Conservation (phyloP, 2,113 vertebrate species). For the Callipepla squamata region DNA sequence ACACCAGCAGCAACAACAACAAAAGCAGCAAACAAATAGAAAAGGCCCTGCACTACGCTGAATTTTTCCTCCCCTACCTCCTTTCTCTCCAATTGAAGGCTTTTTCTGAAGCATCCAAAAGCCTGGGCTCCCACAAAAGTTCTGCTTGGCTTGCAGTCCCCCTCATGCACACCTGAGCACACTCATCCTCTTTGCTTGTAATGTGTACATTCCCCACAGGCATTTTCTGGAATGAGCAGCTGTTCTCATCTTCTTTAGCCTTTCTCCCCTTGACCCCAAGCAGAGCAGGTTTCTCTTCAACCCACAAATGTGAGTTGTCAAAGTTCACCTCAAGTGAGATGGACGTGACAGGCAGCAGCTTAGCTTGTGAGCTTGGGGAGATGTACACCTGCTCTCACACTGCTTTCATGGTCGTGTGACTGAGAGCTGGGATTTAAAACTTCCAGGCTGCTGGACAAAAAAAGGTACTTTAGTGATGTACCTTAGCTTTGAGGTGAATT, state of each 20-base stretch:
- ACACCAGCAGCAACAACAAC: not conserved
- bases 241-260: conserved; percentile 4
- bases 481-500: accelerated
- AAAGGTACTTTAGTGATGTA: not conserved
- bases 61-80: not conserved
- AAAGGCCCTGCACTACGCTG: not conserved
- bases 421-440: not conserved
- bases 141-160: not conserved
- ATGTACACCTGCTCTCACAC: not conserved
- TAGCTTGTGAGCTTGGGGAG: not conserved
- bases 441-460: conserved; percentile 10
- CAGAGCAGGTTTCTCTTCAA: not conserved
- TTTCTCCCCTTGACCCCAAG: not conserved
- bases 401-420: not conserved
- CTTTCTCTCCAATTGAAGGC: not conserved
- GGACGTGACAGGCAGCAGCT: not conserved
- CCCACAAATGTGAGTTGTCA: not conserved
- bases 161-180: not conserved
- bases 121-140: not conserved
- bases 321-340: not conserved
- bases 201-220: not conserved
- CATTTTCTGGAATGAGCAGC: not conserved
- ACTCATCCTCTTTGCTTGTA: not conserved
- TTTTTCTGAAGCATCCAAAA: not conserved
- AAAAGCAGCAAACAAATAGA: not conserved